Evolutionary conservation across 2,113 vertebrate genomes (phyloP), one percentile per base, ranked within the genome.

Genomic region (Eurystomus gularis): DNA sequence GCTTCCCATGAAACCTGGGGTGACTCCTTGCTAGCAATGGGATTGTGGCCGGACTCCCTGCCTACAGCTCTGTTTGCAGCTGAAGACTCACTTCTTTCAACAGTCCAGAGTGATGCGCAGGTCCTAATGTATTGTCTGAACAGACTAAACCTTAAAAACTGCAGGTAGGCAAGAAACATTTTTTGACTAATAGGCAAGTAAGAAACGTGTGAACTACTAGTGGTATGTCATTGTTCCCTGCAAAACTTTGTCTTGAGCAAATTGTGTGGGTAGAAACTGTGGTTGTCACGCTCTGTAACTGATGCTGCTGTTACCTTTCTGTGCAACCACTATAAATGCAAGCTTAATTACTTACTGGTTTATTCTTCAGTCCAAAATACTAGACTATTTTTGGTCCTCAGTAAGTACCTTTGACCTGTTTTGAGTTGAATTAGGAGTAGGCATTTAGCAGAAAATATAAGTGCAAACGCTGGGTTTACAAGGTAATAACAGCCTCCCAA

Each of bases 11-110:
- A 98, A 94, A 96, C 96, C 29, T 99, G 98, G 98, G 98, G 98
- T 72, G 96, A 95, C 23, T 98, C 98, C 48, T 96, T 99, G 97
- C 97, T 99, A 82, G 99, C 98, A 90, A 65, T 98, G 2, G 99
- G 99, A 3, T 93, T 99, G 25, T 99, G 99, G 99, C 99, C 99
- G 3, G 98, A 99, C 86, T 97, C 98, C 31, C 92, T 99, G 14
- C 99, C 99, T 37, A 99, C 98, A 0, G 98, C 97, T 66, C 93
- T 99, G 61, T 97, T 99, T 96, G 98, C 98, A 88, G 98, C 98
- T 1, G 99, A 99, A 95, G 99, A 99, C 76, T 99, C 99, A 0
- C 98, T 98, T 80, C 99, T 99, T 91, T 99, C 99, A 4, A 93
- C 97, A 17, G 98, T 99, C 82, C 96, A 88, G 86, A 97, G 98